Conservation (phyloP, 2,113 vertebrate species). For the Morone chrysops region DNA sequence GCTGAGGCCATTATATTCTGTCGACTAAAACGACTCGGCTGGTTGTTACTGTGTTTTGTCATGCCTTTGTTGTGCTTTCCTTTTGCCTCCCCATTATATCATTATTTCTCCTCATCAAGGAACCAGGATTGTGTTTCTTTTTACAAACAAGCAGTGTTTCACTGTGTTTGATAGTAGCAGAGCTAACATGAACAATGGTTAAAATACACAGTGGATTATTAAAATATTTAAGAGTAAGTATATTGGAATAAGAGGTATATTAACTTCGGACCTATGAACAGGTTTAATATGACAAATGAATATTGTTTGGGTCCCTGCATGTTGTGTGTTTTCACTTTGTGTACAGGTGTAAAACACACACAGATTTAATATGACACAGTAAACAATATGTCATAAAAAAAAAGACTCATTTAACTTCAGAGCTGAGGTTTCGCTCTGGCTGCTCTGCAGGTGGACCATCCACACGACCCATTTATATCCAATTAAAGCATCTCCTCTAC, state of each 20-base stretch:
- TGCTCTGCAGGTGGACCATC: constrained; percentile 57
- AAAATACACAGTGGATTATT: not conserved
- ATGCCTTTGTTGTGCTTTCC: constrained; percentile 71
- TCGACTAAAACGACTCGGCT: constrained; percentile 48
- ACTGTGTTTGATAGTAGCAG: constrained; percentile 4
- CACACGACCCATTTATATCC: constrained; percentile 57
- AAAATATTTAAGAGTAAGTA: not conserved
- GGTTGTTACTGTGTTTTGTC: constrained; percentile 71
- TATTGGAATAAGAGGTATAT: constrained; percentile 2
- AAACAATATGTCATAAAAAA: constrained; percentile 29
- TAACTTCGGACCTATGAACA: constrained; percentile 20
- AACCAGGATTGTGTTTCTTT: constrained; percentile 40
- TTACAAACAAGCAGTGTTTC: constrained; percentile 25
- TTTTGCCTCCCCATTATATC: constrained; percentile 66
- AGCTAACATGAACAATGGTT: constrained; percentile 12
- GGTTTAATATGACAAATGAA: constrained; percentile 15
- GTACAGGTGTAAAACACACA: constrained; percentile 13
- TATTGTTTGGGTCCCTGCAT: not conserved
- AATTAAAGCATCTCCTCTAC: constrained; percentile 67
- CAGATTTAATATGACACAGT: not conserved
- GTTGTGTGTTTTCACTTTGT: not conserved
- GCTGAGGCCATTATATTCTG: constrained; percentile 70
- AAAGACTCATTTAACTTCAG: constrained; percentile 30
- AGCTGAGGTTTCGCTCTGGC: constrained; percentile 2
- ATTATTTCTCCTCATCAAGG: constrained; percentile 68